Evolutionary conservation across 1,140 invertebrate genomes (phyloP).

Genomic region (Eurytemora carolleeae): DNA sequence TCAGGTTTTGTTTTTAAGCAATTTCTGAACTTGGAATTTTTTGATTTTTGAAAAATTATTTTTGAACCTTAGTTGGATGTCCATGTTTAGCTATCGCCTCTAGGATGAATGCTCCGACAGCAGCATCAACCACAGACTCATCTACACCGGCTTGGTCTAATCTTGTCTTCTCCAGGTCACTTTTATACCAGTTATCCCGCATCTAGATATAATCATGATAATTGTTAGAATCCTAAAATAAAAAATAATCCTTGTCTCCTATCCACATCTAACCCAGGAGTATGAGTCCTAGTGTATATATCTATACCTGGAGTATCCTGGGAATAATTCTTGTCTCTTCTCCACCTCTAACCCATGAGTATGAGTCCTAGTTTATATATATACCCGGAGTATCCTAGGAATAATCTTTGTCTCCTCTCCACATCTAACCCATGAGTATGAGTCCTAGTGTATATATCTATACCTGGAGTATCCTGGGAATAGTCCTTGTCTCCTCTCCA

Average conservation of each 20-base stretch:
- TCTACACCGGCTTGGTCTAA: conserved; percentile 83
- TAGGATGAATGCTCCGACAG: conserved; percentile 84
- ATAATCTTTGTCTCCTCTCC: too few species aligned
- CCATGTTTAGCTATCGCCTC: conserved; percentile 90
- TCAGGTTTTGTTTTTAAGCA: too few species aligned
- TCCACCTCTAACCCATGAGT: conserved; percentile 91
- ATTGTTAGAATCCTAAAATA: background rate
- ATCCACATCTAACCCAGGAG: too few species aligned
- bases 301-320: conserved; percentile 59
- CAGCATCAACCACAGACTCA: conserved; percentile 74
- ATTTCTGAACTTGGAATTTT: too few species aligned
- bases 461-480: too few species aligned
- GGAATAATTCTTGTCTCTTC: conserved; percentile 95
- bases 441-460: too few species aligned
- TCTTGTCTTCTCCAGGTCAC: conserved; percentile 65
- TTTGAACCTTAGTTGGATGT: conserved; percentile 67
- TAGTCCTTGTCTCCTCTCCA: too few species aligned
- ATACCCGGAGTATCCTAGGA: too few species aligned
- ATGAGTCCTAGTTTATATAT: too few species aligned
- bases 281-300: background rate
- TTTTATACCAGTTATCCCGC: conserved; percentile 75
- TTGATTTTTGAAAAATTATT: too few species aligned
- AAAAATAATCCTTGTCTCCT: too few species aligned
- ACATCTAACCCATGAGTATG: too few species aligned
- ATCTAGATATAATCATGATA: conserved; percentile 34